Conservation (phyloP, 2,797 vertebrate genomes). For the Coregonus ussuriensis region DNA sequence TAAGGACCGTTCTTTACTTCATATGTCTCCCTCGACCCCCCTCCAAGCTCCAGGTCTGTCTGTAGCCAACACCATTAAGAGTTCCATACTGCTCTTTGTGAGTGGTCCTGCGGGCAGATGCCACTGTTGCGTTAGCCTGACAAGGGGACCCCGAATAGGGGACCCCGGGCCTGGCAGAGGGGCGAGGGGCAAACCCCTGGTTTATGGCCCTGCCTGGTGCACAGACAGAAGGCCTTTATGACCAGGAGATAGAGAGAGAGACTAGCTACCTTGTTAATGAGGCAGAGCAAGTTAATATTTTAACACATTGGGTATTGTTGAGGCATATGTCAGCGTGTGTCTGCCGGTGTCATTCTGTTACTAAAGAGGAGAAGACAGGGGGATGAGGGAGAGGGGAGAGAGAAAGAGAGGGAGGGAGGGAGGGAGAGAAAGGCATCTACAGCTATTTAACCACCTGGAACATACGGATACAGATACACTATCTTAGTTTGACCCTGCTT, state of each 20-base stretch:
- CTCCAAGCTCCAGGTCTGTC: conserved; percentile 53
- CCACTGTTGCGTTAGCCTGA: conserved; percentile 51
- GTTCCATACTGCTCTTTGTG: conserved; percentile 62
- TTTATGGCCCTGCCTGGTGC: conserved; percentile 46
- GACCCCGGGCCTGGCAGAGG: conserved; percentile 31
- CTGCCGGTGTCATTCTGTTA: not conserved
- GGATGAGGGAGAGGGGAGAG: not conserved
- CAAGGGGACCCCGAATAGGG: conserved; percentile 1
- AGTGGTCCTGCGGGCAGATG: conserved; percentile 36
- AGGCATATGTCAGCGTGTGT: conserved; percentile 57
- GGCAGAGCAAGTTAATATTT: conserved; percentile 75
- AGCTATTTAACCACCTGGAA: no score
- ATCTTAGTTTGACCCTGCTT: no score
- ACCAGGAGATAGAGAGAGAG: conserved; percentile 34
- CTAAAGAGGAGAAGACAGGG: not conserved
- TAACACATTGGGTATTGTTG: conserved; percentile 66
- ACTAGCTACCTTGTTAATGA: conserved; percentile 60
- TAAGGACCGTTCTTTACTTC: conserved; percentile 29
- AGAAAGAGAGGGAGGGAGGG: no score
- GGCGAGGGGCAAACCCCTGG: conserved; percentile 37
- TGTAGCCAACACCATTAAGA: conserved; percentile 61
- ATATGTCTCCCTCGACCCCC: conserved; percentile 34
- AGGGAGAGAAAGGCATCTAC: no score
- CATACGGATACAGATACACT: no score
- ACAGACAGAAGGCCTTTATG: conserved; percentile 64